These are phyloP conservation scores for Drosophila prosaltans DNA, from an alignment of 1,140 invertebrate genomes.

Conservation along the genomic window DNA sequence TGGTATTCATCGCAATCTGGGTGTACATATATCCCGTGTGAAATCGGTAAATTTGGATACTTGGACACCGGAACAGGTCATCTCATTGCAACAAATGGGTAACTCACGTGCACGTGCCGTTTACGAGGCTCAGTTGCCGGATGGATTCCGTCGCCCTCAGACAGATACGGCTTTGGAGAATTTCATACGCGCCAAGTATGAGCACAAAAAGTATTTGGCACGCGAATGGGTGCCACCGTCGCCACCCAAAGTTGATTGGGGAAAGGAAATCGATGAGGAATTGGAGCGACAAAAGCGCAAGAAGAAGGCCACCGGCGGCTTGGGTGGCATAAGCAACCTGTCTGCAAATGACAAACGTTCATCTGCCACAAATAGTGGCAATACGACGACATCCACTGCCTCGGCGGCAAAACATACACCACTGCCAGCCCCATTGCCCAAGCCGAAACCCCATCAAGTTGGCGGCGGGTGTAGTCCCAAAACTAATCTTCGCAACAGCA, in stretches of 20 bases:
- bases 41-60: constrained; percentile 98
- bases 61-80: constrained; percentile 99
- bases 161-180: constrained; percentile 96
- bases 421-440: constrained; percentile 83
- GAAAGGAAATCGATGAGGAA: constrained; percentile 93
- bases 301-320: constrained; percentile 85
- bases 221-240: constrained; percentile 96
- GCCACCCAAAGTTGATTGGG: constrained; percentile 92
- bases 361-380: constrained; percentile 29
- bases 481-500: constrained; percentile 85
- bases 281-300: constrained; percentile 91
- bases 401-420: constrained; percentile 58
- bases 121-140: constrained; percentile 98
- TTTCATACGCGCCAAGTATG: constrained; percentile 99
- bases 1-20: constrained; percentile 98
- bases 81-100: constrained; percentile 97
- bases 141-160: constrained; percentile 96
- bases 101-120: constrained; percentile 98
- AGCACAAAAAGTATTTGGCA: constrained; percentile 98
- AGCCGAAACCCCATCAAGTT: constrained; percentile 79
- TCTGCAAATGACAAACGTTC: constrained; percentile 66
- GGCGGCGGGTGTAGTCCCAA: constrained; percentile 86
- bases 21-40: constrained; percentile 98
- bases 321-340: constrained; percentile 44
- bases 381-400: constrained; percentile 26